Percentiles rank a stretch among this genome's conserved stretches.
Evolutionary conservation across 2,888 invertebrate species (phyloP).

Genomic region (Octodonta nipae): DNA sequence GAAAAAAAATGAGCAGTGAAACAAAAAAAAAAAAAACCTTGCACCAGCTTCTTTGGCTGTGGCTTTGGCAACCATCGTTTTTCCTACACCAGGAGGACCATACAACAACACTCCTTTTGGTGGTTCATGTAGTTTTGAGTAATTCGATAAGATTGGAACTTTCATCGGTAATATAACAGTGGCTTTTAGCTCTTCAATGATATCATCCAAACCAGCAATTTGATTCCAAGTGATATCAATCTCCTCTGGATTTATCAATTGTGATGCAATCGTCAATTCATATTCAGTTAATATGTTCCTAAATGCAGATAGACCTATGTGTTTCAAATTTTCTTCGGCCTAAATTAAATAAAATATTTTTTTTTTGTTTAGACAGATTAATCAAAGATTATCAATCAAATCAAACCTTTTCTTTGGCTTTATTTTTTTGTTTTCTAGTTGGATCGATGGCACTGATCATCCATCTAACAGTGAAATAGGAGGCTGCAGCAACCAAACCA

Average conservation of each 20-base stretch:
- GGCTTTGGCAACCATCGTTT: constrained; percentile 92
- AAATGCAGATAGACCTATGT: too few relatives aligned
- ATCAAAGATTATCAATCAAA: too few relatives aligned
- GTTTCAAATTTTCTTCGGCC: too few relatives aligned
- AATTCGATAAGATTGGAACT: constrained; percentile 66
- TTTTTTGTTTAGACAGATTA: too few relatives aligned
- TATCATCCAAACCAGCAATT: constrained; percentile 78
- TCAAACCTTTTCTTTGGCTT: too few relatives aligned
- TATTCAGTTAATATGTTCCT: constrained; percentile 89
- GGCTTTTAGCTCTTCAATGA: constrained; percentile 81
- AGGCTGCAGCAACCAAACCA: too few relatives aligned
- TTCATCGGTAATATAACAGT: constrained; percentile 89
- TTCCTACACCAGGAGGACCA: constrained; percentile 94
- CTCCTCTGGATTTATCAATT: constrained; percentile 78
- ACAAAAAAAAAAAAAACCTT: too few relatives aligned
- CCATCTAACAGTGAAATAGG: too few relatives aligned
- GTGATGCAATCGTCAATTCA: constrained; percentile 90
- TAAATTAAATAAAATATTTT: too few relatives aligned
- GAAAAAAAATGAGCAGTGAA: too few relatives aligned
- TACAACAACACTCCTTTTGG: constrained; percentile 87
- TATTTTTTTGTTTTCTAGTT: too few relatives aligned
- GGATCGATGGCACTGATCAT: too few relatives aligned
- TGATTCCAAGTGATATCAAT: constrained; percentile 77
- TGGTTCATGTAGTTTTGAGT: constrained; percentile 75
- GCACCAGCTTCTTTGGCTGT: constrained; percentile 89